These are phyloP conservation scores for Pampus argenteus DNA, from an alignment of 2,797 vertebrate genomes.

Conservation along the genomic window DNA sequence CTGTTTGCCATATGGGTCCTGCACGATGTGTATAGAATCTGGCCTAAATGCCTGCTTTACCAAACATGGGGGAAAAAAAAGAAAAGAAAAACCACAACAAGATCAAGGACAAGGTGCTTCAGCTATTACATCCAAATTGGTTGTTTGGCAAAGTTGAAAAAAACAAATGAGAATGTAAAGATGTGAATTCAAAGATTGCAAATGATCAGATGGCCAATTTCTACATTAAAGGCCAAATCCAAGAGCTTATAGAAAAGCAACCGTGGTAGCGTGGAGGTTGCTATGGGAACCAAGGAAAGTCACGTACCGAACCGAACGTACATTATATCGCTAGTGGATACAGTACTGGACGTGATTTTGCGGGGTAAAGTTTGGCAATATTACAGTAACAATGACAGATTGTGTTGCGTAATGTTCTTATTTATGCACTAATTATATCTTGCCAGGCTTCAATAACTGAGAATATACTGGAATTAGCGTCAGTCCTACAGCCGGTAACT, in stretches of 20 bases:
- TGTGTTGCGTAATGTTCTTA: too few relatives aligned
- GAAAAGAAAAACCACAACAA: conserved; percentile 49
- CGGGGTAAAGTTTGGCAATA: too few relatives aligned
- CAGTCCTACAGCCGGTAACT: conserved; percentile 9
- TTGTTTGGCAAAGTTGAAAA: conserved; percentile 34
- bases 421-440: too few relatives aligned
- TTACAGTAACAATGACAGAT: too few relatives aligned
- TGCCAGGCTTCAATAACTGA: too few relatives aligned
- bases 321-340: too few relatives aligned
- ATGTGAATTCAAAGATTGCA: background rate
- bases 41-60: background rate
- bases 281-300: too few relatives aligned
- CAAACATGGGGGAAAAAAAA: conserved; percentile 39
- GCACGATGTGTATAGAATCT: background rate
- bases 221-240: conserved; percentile 9
- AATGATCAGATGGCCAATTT: conserved; percentile 10
- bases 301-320: too few relatives aligned
- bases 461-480: too few relatives aligned
- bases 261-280: too few relatives aligned
- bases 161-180: background rate
- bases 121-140: conserved; percentile 10
- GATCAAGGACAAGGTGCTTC: conserved; percentile 28
- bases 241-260: conserved; percentile 7
- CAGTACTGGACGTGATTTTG: background rate
- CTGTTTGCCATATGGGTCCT: conserved; percentile 56